These are phyloP conservation scores for Antheraea pernyi DNA, from an alignment of 1,140 invertebrate species.

Conservation along the genomic window DNA sequence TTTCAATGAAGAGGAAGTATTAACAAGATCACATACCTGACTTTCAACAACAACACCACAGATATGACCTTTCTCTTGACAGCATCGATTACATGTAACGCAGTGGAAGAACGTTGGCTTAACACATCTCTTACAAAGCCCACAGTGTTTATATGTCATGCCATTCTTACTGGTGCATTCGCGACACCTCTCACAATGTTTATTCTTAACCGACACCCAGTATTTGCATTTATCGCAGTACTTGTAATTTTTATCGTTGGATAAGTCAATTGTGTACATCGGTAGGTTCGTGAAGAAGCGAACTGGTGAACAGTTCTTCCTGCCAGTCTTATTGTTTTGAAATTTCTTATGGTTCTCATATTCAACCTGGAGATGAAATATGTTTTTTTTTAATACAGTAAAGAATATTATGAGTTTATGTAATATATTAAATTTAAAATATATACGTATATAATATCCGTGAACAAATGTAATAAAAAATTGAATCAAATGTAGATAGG, in stretches of 20 bases:
- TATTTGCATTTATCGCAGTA: slow-evolving; percentile 86
- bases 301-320: slow-evolving; percentile 85
- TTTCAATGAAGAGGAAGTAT: no score
- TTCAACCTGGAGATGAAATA: slow-evolving; percentile 52
- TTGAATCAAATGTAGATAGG: no score
- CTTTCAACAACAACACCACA: slow-evolving; percentile 79
- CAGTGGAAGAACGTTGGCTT: slow-evolving; percentile 93
- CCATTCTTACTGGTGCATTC: slow-evolving; percentile 92
- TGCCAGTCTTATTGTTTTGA: slow-evolving; percentile 76
- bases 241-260: slow-evolving; percentile 84
- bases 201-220: slow-evolving; percentile 86
- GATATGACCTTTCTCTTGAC: slow-evolving; percentile 79
- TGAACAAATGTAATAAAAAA: no score
- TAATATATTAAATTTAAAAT: no score
- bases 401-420: no score
- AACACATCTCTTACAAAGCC: slow-evolving; percentile 87
- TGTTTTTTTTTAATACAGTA: not conserved
- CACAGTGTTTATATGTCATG: slow-evolving; percentile 88
- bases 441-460: no score
- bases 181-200: slow-evolving; percentile 87
- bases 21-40: slow-evolving; percentile 45
- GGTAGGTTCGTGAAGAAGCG: slow-evolving; percentile 92
- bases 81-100: slow-evolving; percentile 83
- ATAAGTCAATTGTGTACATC: slow-evolving; percentile 80
- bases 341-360: slow-evolving; percentile 88